Evolutionary conservation across 2,113 vertebrate species (phyloP), one percentile per base, ranked within the genome.

Genomic region (Centrocercus urophasianus): DNA sequence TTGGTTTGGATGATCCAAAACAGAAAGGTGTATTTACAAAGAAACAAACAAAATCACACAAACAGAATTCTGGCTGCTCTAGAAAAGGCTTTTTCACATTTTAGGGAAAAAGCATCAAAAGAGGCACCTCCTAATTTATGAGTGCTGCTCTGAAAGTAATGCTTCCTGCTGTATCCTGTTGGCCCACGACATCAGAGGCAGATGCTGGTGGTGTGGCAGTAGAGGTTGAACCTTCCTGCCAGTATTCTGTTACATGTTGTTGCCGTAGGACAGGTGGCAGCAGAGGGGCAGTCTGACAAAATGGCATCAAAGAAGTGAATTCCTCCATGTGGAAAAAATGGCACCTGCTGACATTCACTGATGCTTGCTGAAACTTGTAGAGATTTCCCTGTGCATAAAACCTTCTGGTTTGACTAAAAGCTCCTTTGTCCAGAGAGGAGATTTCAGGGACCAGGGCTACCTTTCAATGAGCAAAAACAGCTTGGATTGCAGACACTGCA

Each of bases 81-180:
- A 73, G 47, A 69, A 88, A 79, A 72, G 10, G 27, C 47, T 85
- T 52, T 48, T 6, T 60, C 0, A 11, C 19, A 22, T n/a, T 77
- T 83, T 11, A 81, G n/a, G 21, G 36, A 75, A 89, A 85, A 87
- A 8, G 71, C 83, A 84, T 59, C 69, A 34, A 78, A 73, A 70
- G 20, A 89, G 40, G 9, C 43, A 76, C 12, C 32, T 86, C 47
- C 38, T 69, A 78, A 18, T 6, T n/a, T 27, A 17, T 56, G 30
- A 56, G 54, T 17, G 54, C 28, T 56, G 30, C 54, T 56, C 54
- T 32, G 54, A 32, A 56, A 19, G 28, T 56, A 32, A 56, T 19
- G 30, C 28, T 25, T 56, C 16, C 54, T 56, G 17, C 19, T 18
- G 30, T 56, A 56, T 32, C 18, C 30, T 56, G 28, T 11, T 56